Conservation (phyloP, 1,140 invertebrate genomes). For the Lepeophtheirus salmonis region DNA sequence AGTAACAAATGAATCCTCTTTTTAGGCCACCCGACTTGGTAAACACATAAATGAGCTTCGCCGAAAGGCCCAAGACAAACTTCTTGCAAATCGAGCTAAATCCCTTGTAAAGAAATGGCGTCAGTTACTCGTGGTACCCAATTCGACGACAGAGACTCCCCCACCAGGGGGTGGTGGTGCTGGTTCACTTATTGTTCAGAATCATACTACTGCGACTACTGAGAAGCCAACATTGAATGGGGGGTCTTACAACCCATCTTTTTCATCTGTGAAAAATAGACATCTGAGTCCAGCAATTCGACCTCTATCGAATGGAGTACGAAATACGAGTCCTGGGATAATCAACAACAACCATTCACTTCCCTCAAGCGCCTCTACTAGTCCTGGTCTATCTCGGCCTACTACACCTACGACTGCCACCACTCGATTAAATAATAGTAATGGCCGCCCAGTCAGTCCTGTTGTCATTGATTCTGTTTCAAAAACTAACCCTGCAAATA, state of each 20-base stretch:
- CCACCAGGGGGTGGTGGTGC: conserved; percentile 20
- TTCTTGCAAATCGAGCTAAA: conserved; percentile 66
- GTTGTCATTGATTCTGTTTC: not conserved
- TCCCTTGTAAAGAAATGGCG: conserved; percentile 76
- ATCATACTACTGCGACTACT: conserved; percentile 4
- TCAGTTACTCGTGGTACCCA: conserved; percentile 45
- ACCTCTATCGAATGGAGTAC: not conserved
- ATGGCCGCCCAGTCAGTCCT: conserved; percentile 11
- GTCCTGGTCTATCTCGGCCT: conserved; percentile 24
- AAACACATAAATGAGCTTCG: conserved; percentile 77
- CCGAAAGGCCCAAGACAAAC: conserved; percentile 50
- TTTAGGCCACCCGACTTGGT: conserved; percentile 64
- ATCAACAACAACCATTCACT: conserved; percentile 21
- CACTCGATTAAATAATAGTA: not conserved
- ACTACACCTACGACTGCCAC: conserved; percentile 22
- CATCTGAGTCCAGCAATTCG: not conserved
- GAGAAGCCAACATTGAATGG: conserved; percentile 13
- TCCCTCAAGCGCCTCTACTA: conserved; percentile 24
- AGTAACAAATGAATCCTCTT: conserved; percentile 20
- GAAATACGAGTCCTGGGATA: not conserved
- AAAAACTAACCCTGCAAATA: not conserved
- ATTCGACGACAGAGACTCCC: conserved; percentile 19
- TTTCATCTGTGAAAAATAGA: conserved; percentile 6
- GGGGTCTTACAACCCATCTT: conserved; percentile 17
- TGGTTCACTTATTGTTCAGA: conserved; percentile 10